Base-by-base conservation (phyloP, 2,888 invertebrate species). In the Epirrhoe tristata region DNA sequence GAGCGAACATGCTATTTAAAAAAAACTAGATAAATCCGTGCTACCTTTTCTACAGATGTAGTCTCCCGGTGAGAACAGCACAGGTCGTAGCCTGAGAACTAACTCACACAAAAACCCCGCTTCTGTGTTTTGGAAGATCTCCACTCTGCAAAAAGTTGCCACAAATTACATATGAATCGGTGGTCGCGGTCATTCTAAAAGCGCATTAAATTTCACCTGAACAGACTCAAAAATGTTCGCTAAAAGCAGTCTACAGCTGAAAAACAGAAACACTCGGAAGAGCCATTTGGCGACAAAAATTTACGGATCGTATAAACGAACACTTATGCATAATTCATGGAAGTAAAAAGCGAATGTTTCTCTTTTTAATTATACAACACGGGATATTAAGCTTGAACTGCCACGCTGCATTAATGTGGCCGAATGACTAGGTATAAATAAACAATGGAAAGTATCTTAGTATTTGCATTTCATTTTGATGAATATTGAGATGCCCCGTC, bases 81-180 rank as follows among this genome's bases (percentile, higher is more conserved):
- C 99, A 60, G 99, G 99, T 80, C 98, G 95, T 74, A 99, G 95
- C 88, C 98, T 95, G 73, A 99, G 95, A 79, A 99, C 99, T 82
- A 99, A 95, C 93, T 99, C 99, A 90, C 99, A 99, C 73, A 99
- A 96, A 94, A 99, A 99, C 66, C 99, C 99, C 69, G 99, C 99
- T 93, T 99, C 99, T 59, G 99, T 99, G 93, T 99, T 99, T 94
- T 99, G 99, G 94, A 99, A 99, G 87, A 99, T 99, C 94, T 99
- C 99, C 86, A 99, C 98, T 89, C 98, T 94, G 73, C 17, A 76
- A 68, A 53, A 55, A 54, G 36, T 58, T 59, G 58, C 60, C 48
- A 57, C 53, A 64, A 64, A 68, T 68, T 61, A 68, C 51, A 55
- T 68, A 64, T 55, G 64, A 61, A 64, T 61, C 54, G 57, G 58